These are phyloP conservation scores for Perca schrenkii DNA, from an alignment of 2,113 vertebrate genomes.

Conservation along the genomic window DNA sequence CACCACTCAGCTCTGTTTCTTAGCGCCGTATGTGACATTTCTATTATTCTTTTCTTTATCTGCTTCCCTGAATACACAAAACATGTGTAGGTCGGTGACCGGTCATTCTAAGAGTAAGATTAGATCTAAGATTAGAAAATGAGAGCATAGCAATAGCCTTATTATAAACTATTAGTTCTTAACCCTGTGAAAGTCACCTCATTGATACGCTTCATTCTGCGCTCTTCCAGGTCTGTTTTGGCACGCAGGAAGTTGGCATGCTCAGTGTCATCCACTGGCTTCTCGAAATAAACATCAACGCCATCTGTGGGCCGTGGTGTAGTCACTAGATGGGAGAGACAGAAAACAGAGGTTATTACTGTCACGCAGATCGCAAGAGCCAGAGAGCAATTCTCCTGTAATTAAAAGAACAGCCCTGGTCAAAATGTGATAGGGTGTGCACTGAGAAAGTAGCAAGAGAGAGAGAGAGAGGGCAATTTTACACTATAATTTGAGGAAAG, in stretches of 20 bases:
- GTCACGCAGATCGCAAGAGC: background rate
- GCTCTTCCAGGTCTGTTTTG: constrained; percentile 93
- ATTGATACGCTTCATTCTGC: constrained; percentile 93
- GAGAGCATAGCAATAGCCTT: constrained; percentile 7
- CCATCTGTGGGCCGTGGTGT: constrained; percentile 90
- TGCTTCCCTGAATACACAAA: constrained; percentile 20
- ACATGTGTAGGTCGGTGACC: constrained; percentile 5
- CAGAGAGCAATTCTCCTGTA: background rate
- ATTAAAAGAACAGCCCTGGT: constrained; percentile 17
- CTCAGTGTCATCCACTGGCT: constrained; percentile 90
- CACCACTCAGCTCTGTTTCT: background rate
- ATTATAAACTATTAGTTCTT: background rate
- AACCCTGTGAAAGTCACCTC: constrained; percentile 82
- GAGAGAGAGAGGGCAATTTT: background rate
- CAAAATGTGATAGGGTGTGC: background rate
- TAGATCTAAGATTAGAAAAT: constrained; percentile 2
- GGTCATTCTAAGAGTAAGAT: constrained; percentile 23
- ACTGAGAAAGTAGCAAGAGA: background rate
- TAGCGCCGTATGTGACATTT: background rate
- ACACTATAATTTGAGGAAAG: background rate
- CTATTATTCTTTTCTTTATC: background rate
- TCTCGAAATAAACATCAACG: constrained; percentile 93
- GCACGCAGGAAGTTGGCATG: constrained; percentile 92
- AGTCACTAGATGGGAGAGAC: constrained; percentile 71
- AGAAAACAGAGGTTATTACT: constrained; percentile 39